A percentile compares a stretch with the other conserved stretches of the same genome.
Evolutionary conservation across 2,113 vertebrate species (phyloP).

Genomic region (Phocoena phocoena): DNA sequence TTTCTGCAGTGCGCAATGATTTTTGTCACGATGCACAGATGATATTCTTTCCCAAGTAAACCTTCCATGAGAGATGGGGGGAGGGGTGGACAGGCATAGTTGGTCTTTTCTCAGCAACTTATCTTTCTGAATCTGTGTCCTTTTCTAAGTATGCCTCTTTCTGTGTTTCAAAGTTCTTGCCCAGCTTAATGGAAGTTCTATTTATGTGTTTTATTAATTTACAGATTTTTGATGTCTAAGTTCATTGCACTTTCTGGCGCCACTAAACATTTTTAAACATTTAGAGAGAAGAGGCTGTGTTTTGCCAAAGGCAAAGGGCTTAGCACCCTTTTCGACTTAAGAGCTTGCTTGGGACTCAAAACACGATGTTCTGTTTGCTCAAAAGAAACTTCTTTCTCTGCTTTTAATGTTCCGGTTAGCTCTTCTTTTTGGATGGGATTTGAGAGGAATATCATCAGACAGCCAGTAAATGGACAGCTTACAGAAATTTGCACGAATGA

Average conservation of each 20-base stretch:
- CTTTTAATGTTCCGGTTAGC: background rate
- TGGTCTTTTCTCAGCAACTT: background rate
- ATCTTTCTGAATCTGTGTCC: background rate
- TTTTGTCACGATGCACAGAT: background rate
- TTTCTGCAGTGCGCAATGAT: background rate
- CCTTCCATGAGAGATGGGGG: background rate
- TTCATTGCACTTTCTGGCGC: slow-evolving; percentile 18
- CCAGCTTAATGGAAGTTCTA: slow-evolving; percentile 32
- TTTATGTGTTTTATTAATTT: slow-evolving; percentile 51
- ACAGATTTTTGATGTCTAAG: slow-evolving; percentile 47
- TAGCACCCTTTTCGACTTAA: background rate
- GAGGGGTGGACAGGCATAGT: background rate
- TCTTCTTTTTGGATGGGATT: background rate
- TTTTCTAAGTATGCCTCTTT: background rate
- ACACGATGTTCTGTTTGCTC: background rate
- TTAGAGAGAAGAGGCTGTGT: slow-evolving; percentile 28
- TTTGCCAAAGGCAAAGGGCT: slow-evolving; percentile 47
- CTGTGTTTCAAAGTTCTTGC: background rate
- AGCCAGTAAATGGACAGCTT: background rate
- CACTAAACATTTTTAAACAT: slow-evolving; percentile 45
- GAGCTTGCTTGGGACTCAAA: slow-evolving; percentile 50
- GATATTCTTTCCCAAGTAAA: background rate
- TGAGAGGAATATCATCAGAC: background rate
- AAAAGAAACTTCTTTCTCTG: background rate
- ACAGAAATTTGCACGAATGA: background rate